Evolutionary conservation across 92 coral and sea anemone genomes (phyloP), one percentile per base, ranked within the genome.

Genomic region (Phenganax stokvisi): DNA sequence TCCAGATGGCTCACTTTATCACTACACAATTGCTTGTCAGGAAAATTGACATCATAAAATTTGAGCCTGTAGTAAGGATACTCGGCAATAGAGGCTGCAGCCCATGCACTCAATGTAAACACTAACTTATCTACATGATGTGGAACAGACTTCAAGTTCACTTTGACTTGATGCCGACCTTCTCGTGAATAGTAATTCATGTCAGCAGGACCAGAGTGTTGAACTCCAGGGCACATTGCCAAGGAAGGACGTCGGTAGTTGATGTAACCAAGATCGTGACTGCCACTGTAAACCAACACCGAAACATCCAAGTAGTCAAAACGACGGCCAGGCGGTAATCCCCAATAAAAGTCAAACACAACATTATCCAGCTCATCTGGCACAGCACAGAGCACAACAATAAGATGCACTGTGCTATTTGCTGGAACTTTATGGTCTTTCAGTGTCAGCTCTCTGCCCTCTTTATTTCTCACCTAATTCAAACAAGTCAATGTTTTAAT

Each of bases 81-180:
- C 12, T 56, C 60, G 56, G 86, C 77, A 81, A 88, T 81, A 47
- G 74, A 80, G 56, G 86, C 80, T 10, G 90, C 76, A 15, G 79
- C 73, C 90, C 90, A 88, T 53, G 88, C 83, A 54, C 90, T 88
- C 16, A 88, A 72, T 3, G 90, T 88, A 44, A 88, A 85, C 67
- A 88, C 85, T 17, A 88, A 79, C 71, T 82, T 88, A 59, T 88
- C 81, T 51, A 88, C 83, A 52, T 74, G 73, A 12, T 7, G 17
- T 6, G 90, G 90, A 56, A 88, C 82, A 8, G 47, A 54, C n/a
- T 78, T 82, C 1, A 88, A 80, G 57, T 47, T 52, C 27, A 88
- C 77, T 25, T 88, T 59, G 65, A 88, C 85, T 12, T 81, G 53
- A 0, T 85, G 86, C 15, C 82, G 78, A 37, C 73, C 73, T 68